A percentile compares a stretch with the other conserved stretches of the same genome.
Evolutionary conservation across 2,888 invertebrate genomes (phyloP).

Genomic region (Idaea biselata): DNA sequence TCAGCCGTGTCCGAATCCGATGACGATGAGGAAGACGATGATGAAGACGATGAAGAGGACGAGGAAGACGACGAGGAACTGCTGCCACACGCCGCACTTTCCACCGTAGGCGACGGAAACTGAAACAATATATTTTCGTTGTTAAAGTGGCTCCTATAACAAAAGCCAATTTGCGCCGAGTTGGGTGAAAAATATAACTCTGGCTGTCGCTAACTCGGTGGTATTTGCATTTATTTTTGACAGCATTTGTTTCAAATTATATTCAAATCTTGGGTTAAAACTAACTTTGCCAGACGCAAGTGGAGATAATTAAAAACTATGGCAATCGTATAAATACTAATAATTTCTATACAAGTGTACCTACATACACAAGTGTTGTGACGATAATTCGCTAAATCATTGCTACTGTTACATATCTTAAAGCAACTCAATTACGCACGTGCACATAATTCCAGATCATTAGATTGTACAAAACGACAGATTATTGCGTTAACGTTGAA

Average conservation of each 20-base stretch:
- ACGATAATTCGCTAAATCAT: not conserved
- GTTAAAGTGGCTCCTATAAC: not conserved
- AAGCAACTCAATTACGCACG: slow-evolving; percentile 16
- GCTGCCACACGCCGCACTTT: slow-evolving; percentile 64
- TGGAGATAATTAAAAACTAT: too few relatives aligned
- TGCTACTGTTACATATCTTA: slow-evolving; percentile 7
- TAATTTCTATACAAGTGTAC: not conserved
- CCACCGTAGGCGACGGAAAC: slow-evolving; percentile 64
- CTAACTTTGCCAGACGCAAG: too few relatives aligned
- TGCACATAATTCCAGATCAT: slow-evolving; percentile 15
- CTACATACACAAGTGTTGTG: not conserved
- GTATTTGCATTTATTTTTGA: too few relatives aligned
- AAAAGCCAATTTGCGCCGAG: slow-evolving; percentile 6
- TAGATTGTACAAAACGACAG: slow-evolving; percentile 4
- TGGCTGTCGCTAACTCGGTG: not conserved
- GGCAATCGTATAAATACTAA: too few relatives aligned
- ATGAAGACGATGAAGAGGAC: slow-evolving; percentile 69
- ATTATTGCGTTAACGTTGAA: slow-evolving; percentile 23
- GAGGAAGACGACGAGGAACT: slow-evolving; percentile 71
- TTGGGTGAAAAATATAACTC: slow-evolving; percentile 5
- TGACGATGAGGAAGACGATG: slow-evolving; percentile 71
- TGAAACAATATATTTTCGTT: slow-evolving; percentile 33
- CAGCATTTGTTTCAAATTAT: too few relatives aligned
- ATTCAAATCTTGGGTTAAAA: too few relatives aligned
- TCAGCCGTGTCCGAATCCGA: slow-evolving; percentile 73